Evolutionary conservation across 2,797 vertebrate species (phyloP).

Genomic region (Decapterus maruadsi): DNA sequence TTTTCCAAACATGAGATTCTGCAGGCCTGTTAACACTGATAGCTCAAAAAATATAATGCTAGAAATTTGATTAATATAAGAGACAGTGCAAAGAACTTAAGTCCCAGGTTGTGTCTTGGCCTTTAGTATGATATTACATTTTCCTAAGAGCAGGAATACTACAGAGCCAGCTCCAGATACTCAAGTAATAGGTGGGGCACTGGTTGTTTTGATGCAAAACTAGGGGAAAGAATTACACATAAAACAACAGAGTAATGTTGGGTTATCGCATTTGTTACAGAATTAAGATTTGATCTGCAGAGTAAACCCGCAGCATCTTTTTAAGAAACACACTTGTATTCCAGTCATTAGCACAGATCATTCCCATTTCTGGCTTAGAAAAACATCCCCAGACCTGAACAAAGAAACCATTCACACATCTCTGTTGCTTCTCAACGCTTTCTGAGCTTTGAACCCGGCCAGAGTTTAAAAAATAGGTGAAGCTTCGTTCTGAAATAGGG

Average conservation of each 20-base stretch:
- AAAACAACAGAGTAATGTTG: background rate
- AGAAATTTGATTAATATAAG: no score
- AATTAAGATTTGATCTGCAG: no score
- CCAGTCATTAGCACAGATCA: background rate
- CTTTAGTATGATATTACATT: no score
- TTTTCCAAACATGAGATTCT: no score
- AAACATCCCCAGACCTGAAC: constrained; percentile 29
- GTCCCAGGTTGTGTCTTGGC: background rate
- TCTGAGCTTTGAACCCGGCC: constrained; percentile 37
- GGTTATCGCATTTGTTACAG: background rate
- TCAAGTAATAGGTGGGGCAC: background rate
- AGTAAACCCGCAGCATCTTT: background rate
- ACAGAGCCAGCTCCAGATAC: background rate
- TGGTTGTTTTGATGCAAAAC: background rate
- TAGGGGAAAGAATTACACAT: background rate
- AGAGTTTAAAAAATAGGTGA: constrained; percentile 6
- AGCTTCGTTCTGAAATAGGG: background rate
- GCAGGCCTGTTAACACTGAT: background rate
- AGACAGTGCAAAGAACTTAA: background rate
- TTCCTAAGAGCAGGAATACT: background rate
- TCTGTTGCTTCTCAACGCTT: background rate
- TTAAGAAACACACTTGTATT: background rate
- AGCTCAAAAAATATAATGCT: background rate
- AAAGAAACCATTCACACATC: constrained; percentile 57
- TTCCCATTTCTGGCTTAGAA: background rate